Percentiles rank a stretch among this genome's conserved stretches.
Conservation (phyloP, 2,888 invertebrate species). For the Dorcus hopei region DNA sequence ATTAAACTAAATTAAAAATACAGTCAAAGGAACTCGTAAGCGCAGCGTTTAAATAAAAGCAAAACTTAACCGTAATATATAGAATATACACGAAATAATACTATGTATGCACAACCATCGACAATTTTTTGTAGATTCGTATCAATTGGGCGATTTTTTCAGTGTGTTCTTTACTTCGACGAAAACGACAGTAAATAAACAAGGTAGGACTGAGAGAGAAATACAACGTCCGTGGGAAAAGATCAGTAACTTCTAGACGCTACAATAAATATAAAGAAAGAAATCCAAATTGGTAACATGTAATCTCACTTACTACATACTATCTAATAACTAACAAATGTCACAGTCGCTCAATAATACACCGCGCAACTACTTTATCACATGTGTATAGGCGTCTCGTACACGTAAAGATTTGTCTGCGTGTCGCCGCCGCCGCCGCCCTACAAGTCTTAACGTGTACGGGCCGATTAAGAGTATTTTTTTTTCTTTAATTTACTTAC, state of each 20-base stretch:
- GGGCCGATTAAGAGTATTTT: slow-evolving; percentile 7
- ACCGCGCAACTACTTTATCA: slow-evolving; percentile 32
- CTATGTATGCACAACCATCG: slow-evolving; percentile 39
- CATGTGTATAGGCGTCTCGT: slow-evolving; percentile 26
- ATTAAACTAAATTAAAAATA: no score
- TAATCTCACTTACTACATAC: slow-evolving; percentile 44
- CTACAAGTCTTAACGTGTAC: slow-evolving; percentile 5
- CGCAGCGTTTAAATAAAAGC: slow-evolving; percentile 32
- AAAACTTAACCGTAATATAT: slow-evolving; percentile 9
- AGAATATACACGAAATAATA: slow-evolving; percentile 30
- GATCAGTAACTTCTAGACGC: slow-evolving; percentile 19
- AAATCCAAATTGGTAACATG: slow-evolving; percentile 45
- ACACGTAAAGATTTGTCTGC: slow-evolving; percentile 2
- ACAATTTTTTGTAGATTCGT: slow-evolving; percentile 8
- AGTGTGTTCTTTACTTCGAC: not conserved
- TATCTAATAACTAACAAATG: slow-evolving; percentile 31
- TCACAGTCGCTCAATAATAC: slow-evolving; percentile 34
- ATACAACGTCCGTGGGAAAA: slow-evolving; percentile 17
- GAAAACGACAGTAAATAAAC: not conserved
- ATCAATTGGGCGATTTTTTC: slow-evolving; percentile 13
- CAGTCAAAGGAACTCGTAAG: slow-evolving; percentile 29
- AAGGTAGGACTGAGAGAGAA: not conserved
- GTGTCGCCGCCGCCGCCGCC: not conserved
- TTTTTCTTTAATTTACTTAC: slow-evolving; percentile 3
- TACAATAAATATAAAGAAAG: slow-evolving; percentile 29